Percentiles rank a stretch among this genome's conserved stretches.
Evolutionary conservation across 2,113 vertebrate species (phyloP).

Genomic region (Marmota flaviventris): DNA sequence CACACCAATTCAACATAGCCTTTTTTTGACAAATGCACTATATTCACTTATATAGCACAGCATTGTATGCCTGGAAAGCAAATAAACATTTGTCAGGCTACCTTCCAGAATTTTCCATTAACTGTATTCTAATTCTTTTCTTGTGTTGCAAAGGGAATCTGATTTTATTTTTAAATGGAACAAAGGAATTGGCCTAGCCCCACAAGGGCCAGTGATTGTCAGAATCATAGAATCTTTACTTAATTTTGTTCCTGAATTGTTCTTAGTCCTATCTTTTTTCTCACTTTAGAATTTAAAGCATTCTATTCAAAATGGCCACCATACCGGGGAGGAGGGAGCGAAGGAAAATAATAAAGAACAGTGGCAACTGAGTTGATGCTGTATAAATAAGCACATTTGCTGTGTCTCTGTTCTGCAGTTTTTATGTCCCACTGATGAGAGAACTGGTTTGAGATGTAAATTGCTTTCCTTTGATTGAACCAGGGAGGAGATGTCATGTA

Average conservation of each 20-base stretch:
- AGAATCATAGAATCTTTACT: constrained; percentile 62
- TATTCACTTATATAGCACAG: constrained; percentile 61
- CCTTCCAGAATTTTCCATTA: constrained; percentile 77
- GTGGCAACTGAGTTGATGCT: constrained; percentile 73
- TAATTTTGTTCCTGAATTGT: constrained; percentile 74
- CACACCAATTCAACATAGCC: constrained; percentile 65
- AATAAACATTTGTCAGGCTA: constrained; percentile 71
- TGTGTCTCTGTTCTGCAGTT: constrained; percentile 80
- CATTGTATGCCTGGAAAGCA: constrained; percentile 61
- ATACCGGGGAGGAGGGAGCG: constrained; percentile 49
- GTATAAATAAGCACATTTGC: constrained; percentile 84
- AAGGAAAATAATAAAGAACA: constrained; percentile 78
- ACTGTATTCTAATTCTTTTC: constrained; percentile 58
- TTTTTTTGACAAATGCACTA: constrained; percentile 72
- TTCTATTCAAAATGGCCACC: constrained; percentile 81
- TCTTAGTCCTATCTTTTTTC: constrained; percentile 67
- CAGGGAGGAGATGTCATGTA: constrained; percentile 84
- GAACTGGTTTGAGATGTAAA: constrained; percentile 86
- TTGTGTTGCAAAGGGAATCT: constrained; percentile 59
- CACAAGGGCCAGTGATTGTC: constrained; percentile 60
- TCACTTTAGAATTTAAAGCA: constrained; percentile 76
- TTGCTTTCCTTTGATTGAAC: constrained; percentile 86
- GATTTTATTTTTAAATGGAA: constrained; percentile 71
- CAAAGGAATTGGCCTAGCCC: constrained; percentile 63
- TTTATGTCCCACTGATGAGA: constrained; percentile 86